Conservation (phyloP, 2,113 vertebrate species). For the Castor canadensis region DNA sequence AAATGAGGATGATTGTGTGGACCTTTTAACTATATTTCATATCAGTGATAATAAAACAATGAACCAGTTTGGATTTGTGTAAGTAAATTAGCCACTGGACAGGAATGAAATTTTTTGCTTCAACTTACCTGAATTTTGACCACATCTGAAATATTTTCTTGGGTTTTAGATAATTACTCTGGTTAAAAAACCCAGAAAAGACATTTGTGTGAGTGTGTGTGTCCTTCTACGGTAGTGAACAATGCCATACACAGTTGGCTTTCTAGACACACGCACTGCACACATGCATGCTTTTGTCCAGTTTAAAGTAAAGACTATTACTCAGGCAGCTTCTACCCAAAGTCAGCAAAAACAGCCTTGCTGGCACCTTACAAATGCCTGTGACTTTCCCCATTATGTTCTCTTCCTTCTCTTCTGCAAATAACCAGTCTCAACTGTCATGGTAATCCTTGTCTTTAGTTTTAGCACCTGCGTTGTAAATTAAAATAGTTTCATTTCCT, state of each 20-base stretch:
- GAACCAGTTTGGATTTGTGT: not conserved
- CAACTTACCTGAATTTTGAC: not conserved
- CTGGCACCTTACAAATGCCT: not conserved
- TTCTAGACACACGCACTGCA: not conserved
- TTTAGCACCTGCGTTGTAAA: not conserved
- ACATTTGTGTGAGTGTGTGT: not conserved
- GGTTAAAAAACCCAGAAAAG: not conserved
- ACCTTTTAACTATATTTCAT: not conserved
- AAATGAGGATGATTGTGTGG: not conserved
- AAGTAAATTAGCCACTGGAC: not conserved
- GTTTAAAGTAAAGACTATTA: not conserved
- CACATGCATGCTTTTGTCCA: not conserved
- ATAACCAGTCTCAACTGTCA: not conserved
- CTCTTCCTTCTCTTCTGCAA: not conserved
- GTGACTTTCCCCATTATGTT: not conserved
- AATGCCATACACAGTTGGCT: not conserved
- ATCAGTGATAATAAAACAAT: not conserved
- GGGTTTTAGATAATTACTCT: not conserved
- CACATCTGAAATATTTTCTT: not conserved
- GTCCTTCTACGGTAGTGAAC: not conserved
- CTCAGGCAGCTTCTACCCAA: not conserved
- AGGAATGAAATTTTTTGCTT: conserved; percentile 16
- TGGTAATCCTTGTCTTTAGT: not conserved
- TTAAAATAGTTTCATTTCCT: not conserved
- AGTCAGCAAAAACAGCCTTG: not conserved